Base-by-base conservation (phyloP, 2,797 vertebrate species). In the Tamandua tetradactyla region DNA sequence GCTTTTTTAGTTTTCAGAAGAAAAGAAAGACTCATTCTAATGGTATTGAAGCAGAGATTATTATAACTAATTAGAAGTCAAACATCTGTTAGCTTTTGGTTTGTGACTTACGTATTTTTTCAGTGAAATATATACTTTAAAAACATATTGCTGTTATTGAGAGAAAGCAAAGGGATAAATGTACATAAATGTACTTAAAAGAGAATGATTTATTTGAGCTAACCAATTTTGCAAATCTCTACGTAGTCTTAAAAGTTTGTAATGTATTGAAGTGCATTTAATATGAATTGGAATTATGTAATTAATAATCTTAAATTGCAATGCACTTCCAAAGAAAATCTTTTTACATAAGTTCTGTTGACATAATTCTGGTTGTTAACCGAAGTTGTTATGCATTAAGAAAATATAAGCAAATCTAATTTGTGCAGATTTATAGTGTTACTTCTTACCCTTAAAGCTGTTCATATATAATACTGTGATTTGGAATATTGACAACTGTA, bases 31-130 rank as follows among this genome's bases (percentile, higher is more conserved):
- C 98, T 93, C 97, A 97, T 98, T 98, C 98, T 97, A 98, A 69
- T 98, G 96, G 97, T 95, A 75, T 92, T 90, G 90, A 97, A 95
- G 98, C 96, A 96, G 95, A 98, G 98, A 98, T 98, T 98, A 98
- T 98, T 98, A 98, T 98, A 98, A 98, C 98, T 98, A 98, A 98
- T 98, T 98, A 98, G 98, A 98, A 98, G 98, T 98, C 98, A 98
- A 98, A 98, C 98, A 98, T 98, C 98, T 98, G 98, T 98, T 98
- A 98, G 98, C 97, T 97, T 98, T 98, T 97, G 82, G 97, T 98
- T 98, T 98, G 97, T 98, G 98, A 97, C 97, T 83, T 95, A 96
- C 87, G 86, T 96, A 95, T 95, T 97, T 96, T 96, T 95, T 94
- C 30, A 94, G 94, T 94, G 96, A 97, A 96, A 95, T 93, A 96